Percentiles rank a stretch among this genome's conserved stretches.
phyloP scores from a whole-genome alignment of 2,888 invertebrate species.

The Neoascia interrupta region DNA sequence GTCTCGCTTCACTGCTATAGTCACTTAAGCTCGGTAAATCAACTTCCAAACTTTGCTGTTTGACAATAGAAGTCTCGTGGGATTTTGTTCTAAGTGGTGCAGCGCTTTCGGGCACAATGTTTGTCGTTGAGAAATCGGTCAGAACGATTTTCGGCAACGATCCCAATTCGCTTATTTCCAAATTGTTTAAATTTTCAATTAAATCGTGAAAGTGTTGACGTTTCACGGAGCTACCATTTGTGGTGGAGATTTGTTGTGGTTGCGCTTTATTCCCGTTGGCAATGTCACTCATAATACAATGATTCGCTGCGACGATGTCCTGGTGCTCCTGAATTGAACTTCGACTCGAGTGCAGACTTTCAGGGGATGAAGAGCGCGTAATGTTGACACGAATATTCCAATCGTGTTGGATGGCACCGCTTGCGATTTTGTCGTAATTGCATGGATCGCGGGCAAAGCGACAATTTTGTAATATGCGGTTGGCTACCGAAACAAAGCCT shows the following conservation, averaged over 20 bases:
- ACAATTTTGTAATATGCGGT: conserved; percentile 23
- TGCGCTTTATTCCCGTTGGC: conserved; percentile 67
- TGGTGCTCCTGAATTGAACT: conserved; percentile 33
- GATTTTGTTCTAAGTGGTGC: conserved; percentile 16
- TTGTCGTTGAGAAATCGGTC: conserved; percentile 74
- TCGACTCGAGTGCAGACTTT: conserved; percentile 36
- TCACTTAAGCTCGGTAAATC: conserved; percentile 42
- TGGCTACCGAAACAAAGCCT: conserved; percentile 36
- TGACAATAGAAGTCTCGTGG: conserved; percentile 17
- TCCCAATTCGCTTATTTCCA: conserved; percentile 73
- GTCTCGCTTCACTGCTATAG: conserved; percentile 75
- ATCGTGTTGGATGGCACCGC: conserved; percentile 5
- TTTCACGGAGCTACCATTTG: conserved; percentile 58
- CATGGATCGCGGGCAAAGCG: conserved; percentile 4
- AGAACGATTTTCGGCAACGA: conserved; percentile 77
- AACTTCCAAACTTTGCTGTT: conserved; percentile 55
- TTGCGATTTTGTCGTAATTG: conserved; percentile 14
- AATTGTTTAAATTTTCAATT: conserved; percentile 74
- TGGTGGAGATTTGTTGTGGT: conserved; percentile 15
- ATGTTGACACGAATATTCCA: conserved; percentile 76
- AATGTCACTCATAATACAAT: conserved; percentile 72
- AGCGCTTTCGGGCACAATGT: conserved; percentile 43
- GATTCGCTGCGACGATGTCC: conserved; percentile 26
- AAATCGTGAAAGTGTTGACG: conserved; percentile 73
- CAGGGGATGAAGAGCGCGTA: conserved; percentile 53